Evolutionary conservation across 2,797 vertebrate species (phyloP), one percentile per base, ranked within the genome.

Genomic region (Kryptopterus vitreolus): DNA sequence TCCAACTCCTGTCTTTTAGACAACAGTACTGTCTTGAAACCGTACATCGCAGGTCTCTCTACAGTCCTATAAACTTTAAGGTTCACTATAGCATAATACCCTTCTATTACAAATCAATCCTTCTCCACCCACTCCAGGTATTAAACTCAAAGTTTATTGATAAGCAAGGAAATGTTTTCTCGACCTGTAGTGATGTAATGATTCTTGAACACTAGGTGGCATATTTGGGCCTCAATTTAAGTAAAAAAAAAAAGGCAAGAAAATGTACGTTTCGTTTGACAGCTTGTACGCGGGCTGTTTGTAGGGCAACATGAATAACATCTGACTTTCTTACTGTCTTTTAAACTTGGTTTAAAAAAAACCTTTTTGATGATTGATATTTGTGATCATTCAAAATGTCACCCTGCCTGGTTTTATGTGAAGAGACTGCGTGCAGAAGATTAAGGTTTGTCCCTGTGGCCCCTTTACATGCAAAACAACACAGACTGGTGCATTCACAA

Each of bases 151-250:
- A 9, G n/a, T 61, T 62, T 22, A 26, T 31, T 24, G 8, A 63
- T 31, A 53, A 11, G 20, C 22, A 2, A 78, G 15, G 1, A 57
- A 29, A 13, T 59, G 38, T 46, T 48, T 46, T 15, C 63, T 24
- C 15, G 18, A 12, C 29, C 12, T 69, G 52, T 50, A n/a, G 35
- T 61, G 12, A 50, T 61, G 13, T 55, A 46, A 63, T 13, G 10
- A 52, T 8, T 55, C 20, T 77, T 65, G 26, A 70, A 75, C 80
- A 82, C 75, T 77, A 77, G 80, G 31, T 82, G 80, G 75, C 59
- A 66, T 63, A 29, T 58, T 20, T 24, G 20, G 18, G 31, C 20
- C 35, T 46, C 29, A 33, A 3, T 2, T 43, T 43, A 43, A 7
- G 38, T 43, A 43, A 43, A 43, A 43, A 10, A 43, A 43, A 43